Conservation (phyloP, 2,797 vertebrate genomes). For the Sebastes itinus region DNA sequence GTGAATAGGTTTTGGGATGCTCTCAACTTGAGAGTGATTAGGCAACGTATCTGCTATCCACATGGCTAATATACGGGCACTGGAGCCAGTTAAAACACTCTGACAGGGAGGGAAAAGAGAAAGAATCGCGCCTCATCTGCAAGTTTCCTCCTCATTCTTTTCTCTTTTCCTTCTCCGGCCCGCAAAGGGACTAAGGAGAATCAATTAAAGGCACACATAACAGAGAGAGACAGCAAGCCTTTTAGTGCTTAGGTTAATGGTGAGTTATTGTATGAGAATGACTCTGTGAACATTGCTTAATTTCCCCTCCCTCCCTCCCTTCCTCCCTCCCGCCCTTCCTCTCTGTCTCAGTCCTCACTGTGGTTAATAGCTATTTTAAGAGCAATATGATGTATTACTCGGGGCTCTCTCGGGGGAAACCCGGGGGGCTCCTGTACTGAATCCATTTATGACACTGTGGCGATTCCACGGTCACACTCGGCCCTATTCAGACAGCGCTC, state of each 20-base stretch:
- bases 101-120: conserved; percentile 18
- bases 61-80: conserved; percentile 28
- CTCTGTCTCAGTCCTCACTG: conserved; percentile 50
- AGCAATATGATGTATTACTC: conserved; percentile 83
- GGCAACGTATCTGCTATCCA: conserved; percentile 56
- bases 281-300: conserved; percentile 71
- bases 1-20: conserved; percentile 65
- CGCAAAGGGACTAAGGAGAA: conserved; percentile 64
- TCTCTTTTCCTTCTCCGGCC: conserved; percentile 19
- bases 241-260: conserved; percentile 78
- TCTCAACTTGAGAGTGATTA: conserved; percentile 74
- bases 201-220: conserved; percentile 75
- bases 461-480: conserved; percentile 60
- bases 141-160: conserved; percentile 34
- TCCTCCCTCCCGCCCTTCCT: background rate
- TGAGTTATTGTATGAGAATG: conserved; percentile 79
- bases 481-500: conserved; percentile 48
- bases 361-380: conserved; percentile 82
- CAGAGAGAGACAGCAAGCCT: conserved; percentile 62
- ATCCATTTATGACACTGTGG: conserved; percentile 69
- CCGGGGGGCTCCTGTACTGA: conserved; percentile 59
- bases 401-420: conserved; percentile 68
- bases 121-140: conserved; percentile 38
- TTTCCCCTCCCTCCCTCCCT: conserved; percentile 31
- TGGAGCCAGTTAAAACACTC: conserved; percentile 19